A percentile compares a stretch with the other conserved stretches of the same genome.
These are phyloP conservation scores for Scolopax mira DNA, from an alignment of 2,113 vertebrate species.

Conservation along the genomic window DNA sequence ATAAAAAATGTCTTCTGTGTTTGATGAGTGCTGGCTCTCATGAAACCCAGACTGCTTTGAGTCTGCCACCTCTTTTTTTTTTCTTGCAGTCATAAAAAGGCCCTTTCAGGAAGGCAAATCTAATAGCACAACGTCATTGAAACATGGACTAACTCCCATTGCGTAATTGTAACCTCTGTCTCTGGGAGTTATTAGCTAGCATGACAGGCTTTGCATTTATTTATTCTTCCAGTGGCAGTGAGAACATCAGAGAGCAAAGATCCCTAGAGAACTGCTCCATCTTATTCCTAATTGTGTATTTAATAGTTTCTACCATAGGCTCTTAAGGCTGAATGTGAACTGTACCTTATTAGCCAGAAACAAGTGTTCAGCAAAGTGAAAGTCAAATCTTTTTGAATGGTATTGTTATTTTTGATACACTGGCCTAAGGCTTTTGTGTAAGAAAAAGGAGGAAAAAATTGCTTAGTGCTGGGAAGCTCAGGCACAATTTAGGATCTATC, in stretches of 20 bases:
- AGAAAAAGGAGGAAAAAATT: background rate
- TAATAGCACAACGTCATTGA: conserved; percentile 35
- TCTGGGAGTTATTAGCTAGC: background rate
- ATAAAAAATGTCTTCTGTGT: background rate
- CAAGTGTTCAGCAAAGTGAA: background rate
- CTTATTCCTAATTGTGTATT: background rate
- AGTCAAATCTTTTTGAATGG: background rate
- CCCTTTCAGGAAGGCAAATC: conserved; percentile 33
- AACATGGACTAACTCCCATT: conserved; percentile 18
- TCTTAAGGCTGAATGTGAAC: background rate
- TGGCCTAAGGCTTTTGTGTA: background rate
- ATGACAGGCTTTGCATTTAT: background rate
- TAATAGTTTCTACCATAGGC: background rate
- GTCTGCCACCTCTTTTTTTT: background rate
- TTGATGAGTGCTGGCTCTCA: background rate
- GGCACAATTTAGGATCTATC: background rate
- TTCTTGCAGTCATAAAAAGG: conserved; percentile 15
- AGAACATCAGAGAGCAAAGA: background rate
- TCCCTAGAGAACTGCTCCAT: background rate
- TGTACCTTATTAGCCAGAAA: conserved; percentile 1
- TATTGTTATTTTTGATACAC: conserved; percentile 8
- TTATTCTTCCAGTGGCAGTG: conserved; percentile 8
- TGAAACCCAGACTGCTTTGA: conserved; percentile 1
- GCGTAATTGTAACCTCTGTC: conserved; percentile 19
- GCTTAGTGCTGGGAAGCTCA: background rate